Percentiles rank a stretch among this genome's conserved stretches.
Evolutionary conservation across 2,888 invertebrate species (phyloP).

Genomic region (Polymixis flavicincta): DNA sequence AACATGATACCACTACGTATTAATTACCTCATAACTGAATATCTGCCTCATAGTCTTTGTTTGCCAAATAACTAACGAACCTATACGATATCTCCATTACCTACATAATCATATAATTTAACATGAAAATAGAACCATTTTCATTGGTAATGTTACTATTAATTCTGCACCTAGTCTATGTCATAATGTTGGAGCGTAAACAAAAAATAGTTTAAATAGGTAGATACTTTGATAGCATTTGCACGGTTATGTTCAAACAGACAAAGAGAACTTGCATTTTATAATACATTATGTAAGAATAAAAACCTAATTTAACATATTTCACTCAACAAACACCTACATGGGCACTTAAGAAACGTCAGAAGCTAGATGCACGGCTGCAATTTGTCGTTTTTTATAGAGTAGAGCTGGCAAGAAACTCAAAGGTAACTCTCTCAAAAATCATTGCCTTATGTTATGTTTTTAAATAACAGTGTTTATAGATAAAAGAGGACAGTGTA

Average conservation of each 20-base stretch:
- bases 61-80: conserved; percentile 1
- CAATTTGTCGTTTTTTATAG: too few species aligned
- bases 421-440: too few species aligned
- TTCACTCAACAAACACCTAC: too few species aligned
- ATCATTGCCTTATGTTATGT: too few species aligned
- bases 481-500: too few species aligned
- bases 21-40: neutral
- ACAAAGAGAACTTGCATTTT: neutral
- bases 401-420: too few species aligned
- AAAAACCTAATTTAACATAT: too few species aligned
- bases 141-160: neutral
- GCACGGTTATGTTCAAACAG: neutral
- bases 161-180: neutral
- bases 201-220: too few species aligned
- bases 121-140: conserved; percentile 7
- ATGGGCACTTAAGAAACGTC: too few species aligned
- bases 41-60: neutral
- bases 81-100: neutral
- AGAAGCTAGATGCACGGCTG: too few species aligned
- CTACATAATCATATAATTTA: neutral
- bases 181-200: neutral
- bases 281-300: too few species aligned
- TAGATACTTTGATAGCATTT: neutral
- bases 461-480: too few species aligned
- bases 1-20: neutral